Percentiles rank a stretch among this genome's conserved stretches.
Conservation (phyloP, 2,113 vertebrate species). For the Lepisosteus oculatus region DNA sequence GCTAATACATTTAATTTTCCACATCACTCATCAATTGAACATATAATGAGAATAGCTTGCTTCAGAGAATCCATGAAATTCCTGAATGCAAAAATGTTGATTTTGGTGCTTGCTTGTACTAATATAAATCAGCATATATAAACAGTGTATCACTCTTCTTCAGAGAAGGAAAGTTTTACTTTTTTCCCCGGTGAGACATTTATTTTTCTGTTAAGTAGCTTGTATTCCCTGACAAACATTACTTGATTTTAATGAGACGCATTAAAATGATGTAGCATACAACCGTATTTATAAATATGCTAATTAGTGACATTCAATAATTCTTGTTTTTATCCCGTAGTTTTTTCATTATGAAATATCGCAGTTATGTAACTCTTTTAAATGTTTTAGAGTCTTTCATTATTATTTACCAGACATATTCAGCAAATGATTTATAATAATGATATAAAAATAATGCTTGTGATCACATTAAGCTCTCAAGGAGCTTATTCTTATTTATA, state of each 20-base stretch:
- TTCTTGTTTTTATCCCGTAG: no score
- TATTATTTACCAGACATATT: conserved; percentile 15
- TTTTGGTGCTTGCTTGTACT: conserved; percentile 26
- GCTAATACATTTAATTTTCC: conserved; percentile 53
- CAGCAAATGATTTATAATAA: no score
- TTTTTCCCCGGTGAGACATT: background rate
- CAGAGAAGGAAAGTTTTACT: background rate
- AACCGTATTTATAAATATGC: conserved; percentile 37
- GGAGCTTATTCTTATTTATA: no score
- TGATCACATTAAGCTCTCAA: no score
- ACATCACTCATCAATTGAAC: conserved; percentile 45
- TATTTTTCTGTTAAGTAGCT: conserved; percentile 5
- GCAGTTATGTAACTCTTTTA: no score
- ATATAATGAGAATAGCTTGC: conserved; percentile 50
- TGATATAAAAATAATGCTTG: no score
- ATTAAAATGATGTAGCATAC: conserved; percentile 40
- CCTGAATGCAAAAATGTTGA: conserved; percentile 33
- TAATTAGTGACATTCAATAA: conserved; percentile 40
- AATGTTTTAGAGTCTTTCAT: no score
- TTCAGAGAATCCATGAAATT: conserved; percentile 45
- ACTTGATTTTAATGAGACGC: conserved; percentile 23
- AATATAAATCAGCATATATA: conserved; percentile 24
- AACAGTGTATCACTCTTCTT: conserved; percentile 26
- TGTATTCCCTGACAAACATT: conserved; percentile 18
- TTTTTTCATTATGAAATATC: no score